These are phyloP conservation scores for Melanotaenia boesemani DNA, from an alignment of 2,797 vertebrate genomes.

Conservation along the genomic window DNA sequence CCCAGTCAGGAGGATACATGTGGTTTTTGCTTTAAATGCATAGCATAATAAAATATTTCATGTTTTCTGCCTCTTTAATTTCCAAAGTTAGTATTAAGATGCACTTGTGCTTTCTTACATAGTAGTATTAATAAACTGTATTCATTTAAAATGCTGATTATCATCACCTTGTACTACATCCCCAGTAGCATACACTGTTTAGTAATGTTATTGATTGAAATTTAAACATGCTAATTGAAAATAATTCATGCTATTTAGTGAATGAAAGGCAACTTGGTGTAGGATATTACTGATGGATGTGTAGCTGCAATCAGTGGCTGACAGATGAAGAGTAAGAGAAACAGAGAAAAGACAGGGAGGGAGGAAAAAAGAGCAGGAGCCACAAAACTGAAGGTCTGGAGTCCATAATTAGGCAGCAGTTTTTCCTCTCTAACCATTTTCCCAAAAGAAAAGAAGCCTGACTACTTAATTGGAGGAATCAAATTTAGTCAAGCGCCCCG, in stretches of 20 bases:
- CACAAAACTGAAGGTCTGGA: conserved; percentile 82
- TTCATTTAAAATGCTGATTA: conserved; percentile 62
- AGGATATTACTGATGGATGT: conserved; percentile 80
- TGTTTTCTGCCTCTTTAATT: conserved; percentile 45
- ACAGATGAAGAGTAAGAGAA: conserved; percentile 68
- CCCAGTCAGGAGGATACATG: conserved; percentile 29
- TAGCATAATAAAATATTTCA: conserved; percentile 66
- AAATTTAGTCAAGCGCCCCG: conserved; percentile 87
- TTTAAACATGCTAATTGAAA: conserved; percentile 89
- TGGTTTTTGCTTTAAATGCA: conserved; percentile 40
- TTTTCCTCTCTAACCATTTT: conserved; percentile 81
- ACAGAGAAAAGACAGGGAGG: conserved; percentile 28
- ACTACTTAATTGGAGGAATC: conserved; percentile 91
- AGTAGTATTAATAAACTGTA: conserved; percentile 70
- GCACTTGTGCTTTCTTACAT: conserved; percentile 64
- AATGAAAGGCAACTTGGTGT: conserved; percentile 83
- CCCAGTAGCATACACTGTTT: conserved; percentile 86
- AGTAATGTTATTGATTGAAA: conserved; percentile 85
- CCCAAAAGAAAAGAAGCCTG: conserved; percentile 87
- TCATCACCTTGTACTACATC: conserved; percentile 77
- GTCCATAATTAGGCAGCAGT: conserved; percentile 86
- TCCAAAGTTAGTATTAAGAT: conserved; percentile 69
- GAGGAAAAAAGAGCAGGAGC: conserved; percentile 50
- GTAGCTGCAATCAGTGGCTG: conserved; percentile 78
- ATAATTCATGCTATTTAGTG: conserved; percentile 88